A percentile compares a stretch with the other conserved stretches of the same genome.
Evolutionary conservation across 2,797 vertebrate genomes (phyloP).

Genomic region (Tokudaia tokunoshimensis): DNA sequence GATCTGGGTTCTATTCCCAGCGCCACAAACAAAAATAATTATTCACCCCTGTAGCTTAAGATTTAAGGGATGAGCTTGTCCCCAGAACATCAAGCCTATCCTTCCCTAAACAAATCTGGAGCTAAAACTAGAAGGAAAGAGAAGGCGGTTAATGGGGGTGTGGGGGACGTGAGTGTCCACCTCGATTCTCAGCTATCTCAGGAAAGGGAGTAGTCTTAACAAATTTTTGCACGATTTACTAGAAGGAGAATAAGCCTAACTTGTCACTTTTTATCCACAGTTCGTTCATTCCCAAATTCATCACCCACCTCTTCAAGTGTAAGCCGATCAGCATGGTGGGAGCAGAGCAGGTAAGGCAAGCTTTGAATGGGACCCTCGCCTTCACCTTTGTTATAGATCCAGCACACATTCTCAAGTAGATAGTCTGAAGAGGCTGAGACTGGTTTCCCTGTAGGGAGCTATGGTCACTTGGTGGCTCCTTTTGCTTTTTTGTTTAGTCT

Average conservation of each 20-base stretch:
- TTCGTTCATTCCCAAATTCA: slow-evolving; percentile 99
- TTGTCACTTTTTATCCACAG: slow-evolving; percentile 86
- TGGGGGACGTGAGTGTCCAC: neutral
- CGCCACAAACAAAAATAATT: neutral
- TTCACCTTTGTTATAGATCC: neutral
- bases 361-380: neutral
- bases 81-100: neutral
- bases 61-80: neutral
- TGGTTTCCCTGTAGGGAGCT: neutral
- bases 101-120: neutral
- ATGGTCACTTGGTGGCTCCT: neutral
- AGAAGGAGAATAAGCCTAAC: slow-evolving; percentile 19
- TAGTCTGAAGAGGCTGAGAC: neutral
- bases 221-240: slow-evolving; percentile 2
- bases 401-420: neutral
- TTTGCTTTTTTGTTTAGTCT: neutral
- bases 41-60: neutral
- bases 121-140: neutral
- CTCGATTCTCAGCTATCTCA: neutral
- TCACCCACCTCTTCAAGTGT: slow-evolving; percentile 99
- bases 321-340: slow-evolving; percentile 99
- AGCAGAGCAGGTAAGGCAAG: slow-evolving; percentile 95
- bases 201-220: neutral
- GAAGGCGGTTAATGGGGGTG: neutral
- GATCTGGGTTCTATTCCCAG: neutral